Conservation (phyloP, 2,113 vertebrate species). For the Carassius gibelio region DNA sequence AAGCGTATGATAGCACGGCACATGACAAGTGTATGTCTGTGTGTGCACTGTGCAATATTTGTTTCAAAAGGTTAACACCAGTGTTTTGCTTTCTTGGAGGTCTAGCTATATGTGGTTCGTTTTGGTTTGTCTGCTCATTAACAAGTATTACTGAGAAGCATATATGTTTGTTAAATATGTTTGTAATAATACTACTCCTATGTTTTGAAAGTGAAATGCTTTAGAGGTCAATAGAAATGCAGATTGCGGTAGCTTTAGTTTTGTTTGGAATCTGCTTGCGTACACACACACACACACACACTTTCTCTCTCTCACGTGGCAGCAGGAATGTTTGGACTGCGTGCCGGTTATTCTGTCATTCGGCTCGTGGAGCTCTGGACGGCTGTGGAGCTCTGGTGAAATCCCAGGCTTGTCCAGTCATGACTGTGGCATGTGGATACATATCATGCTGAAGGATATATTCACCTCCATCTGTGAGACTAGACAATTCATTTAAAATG, state of each 20-base stretch:
- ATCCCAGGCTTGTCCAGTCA: not conserved
- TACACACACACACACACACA: not conserved
- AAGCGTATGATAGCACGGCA: not conserved
- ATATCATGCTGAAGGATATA: not conserved
- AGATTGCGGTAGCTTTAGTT: not conserved
- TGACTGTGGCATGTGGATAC: conserved; percentile 11
- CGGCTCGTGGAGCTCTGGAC: not conserved
- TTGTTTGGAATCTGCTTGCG: not conserved
- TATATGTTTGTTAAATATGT: not conserved
- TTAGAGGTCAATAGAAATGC: not conserved
- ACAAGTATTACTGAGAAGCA: not conserved
- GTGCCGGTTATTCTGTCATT: not conserved
- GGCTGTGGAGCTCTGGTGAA: not conserved
- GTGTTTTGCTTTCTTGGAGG: not conserved
- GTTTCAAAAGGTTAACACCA: not conserved
- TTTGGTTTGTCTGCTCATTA: not conserved
- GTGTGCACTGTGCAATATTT: too few relatives aligned
- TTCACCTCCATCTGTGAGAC: not conserved
- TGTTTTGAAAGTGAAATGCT: not conserved
- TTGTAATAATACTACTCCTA: not conserved
- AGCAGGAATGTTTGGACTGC: conserved; percentile 12
- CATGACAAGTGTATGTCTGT: not conserved
- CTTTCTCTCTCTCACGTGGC: not conserved
- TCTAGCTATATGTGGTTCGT: not conserved
- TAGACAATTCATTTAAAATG: not conserved